These are phyloP conservation scores for Diarsia mendica DNA, from an alignment of 2,888 invertebrate genomes.

Conservation along the genomic window DNA sequence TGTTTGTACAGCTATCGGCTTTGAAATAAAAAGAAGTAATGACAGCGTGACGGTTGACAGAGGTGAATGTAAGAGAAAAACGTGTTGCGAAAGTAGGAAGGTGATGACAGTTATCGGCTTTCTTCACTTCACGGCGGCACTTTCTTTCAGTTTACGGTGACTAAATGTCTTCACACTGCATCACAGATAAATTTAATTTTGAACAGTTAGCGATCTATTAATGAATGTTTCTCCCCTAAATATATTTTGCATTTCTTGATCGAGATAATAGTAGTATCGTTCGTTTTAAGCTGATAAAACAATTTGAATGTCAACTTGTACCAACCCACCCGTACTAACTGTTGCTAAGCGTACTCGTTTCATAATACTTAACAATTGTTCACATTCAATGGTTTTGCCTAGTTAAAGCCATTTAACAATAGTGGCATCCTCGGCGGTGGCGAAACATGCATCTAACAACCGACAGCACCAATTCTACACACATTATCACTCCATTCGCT, in stretches of 20 bases:
- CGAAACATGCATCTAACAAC: not conserved
- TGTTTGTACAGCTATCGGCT: too few relatives aligned
- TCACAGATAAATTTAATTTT: too few relatives aligned
- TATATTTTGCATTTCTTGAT: not conserved
- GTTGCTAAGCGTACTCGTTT: not conserved
- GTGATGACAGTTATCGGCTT: too few relatives aligned
- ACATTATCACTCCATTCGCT: conserved; percentile 13
- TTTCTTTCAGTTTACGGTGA: too few relatives aligned
- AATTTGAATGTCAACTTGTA: too few relatives aligned
- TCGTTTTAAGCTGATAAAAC: not conserved
- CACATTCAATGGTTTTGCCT: not conserved
- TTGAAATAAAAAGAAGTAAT: too few relatives aligned
- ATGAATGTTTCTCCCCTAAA: not conserved
- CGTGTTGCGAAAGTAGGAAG: too few relatives aligned
- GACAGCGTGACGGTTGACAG: too few relatives aligned
- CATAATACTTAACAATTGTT: not conserved
- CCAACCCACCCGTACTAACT: not conserved
- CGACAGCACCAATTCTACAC: not conserved
- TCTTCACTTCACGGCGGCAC: too few relatives aligned
- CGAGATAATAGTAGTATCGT: not conserved
- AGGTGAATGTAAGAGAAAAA: too few relatives aligned
- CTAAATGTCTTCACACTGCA: too few relatives aligned
- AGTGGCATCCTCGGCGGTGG: not conserved
- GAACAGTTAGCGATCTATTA: too few relatives aligned
- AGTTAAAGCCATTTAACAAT: not conserved